A percentile compares a stretch with the other conserved stretches of the same genome.
These are phyloP conservation scores for Drosophila arawakana DNA, from an alignment of 1,140 invertebrate species.

Conservation along the genomic window DNA sequence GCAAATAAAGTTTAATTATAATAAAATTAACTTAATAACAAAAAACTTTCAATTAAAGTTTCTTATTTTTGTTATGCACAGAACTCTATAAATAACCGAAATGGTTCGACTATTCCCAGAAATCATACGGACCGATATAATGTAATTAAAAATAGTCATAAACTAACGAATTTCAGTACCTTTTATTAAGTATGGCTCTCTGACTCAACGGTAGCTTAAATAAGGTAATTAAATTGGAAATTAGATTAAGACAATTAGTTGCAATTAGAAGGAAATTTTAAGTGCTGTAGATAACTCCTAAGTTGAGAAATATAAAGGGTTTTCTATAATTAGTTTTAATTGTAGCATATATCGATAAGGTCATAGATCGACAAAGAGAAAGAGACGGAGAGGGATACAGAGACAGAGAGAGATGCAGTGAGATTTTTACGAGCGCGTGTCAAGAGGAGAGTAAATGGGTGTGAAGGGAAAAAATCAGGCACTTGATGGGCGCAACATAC, in stretches of 20 bases:
- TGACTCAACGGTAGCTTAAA: constrained; percentile 40
- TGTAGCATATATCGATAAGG: constrained; percentile 38
- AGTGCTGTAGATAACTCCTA: constrained; percentile 29
- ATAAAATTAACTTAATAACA: not conserved
- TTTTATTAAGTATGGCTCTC: constrained; percentile 6
- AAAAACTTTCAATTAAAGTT: not conserved
- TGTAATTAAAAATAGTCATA: constrained; percentile 22
- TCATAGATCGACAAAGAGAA: constrained; percentile 12
- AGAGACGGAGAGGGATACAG: too few relatives aligned
- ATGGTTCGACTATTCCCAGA: constrained; percentile 8
- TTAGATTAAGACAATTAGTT: constrained; percentile 63
- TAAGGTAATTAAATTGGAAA: constrained; percentile 42
- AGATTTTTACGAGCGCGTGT: constrained; percentile 70
- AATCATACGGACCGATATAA: constrained; percentile 22
- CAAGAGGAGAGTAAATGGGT: constrained; percentile 32
- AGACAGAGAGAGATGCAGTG: not conserved
- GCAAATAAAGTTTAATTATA: not conserved
- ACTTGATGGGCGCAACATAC: constrained; percentile 26
- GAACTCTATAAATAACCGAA: constrained; percentile 2
- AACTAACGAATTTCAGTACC: constrained; percentile 6
- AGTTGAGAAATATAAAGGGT: constrained; percentile 10
- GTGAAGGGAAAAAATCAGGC: constrained; percentile 18
- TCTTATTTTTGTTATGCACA: not conserved
- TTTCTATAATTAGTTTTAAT: constrained; percentile 61
- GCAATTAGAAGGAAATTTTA: constrained; percentile 64